Conservation (phyloP, 2,113 vertebrate genomes). For the Picathartes gymnocephalus region DNA sequence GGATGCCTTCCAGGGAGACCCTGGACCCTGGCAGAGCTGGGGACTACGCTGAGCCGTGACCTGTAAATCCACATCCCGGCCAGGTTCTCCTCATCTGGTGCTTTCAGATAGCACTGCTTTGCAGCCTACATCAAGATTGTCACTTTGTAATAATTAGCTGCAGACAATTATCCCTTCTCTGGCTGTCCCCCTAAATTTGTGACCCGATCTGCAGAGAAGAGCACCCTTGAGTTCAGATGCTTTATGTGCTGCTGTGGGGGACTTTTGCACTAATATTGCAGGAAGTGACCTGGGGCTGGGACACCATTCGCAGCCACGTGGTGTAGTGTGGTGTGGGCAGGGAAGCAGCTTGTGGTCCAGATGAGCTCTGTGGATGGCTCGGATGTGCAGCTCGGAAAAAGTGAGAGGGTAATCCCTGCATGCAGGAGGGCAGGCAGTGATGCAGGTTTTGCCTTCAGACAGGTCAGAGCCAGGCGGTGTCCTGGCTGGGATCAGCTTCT, state of each 20-base stretch:
- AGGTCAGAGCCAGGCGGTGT: accelerated
- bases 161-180: neutral
- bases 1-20: neutral
- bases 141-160: neutral
- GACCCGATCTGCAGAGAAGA: neutral
- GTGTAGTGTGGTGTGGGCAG: neutral
- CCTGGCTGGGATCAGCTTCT: neutral
- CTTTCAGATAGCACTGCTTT: accelerated
- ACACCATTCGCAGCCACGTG: accelerated
- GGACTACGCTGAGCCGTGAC: accelerated
- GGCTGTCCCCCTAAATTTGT: neutral
- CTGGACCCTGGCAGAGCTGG: neutral
- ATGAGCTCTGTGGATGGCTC: neutral
- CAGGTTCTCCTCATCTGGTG: accelerated
- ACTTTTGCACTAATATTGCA: neutral
- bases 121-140: neutral
- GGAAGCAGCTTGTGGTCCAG: neutral
- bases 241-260: neutral
- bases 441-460: accelerated
- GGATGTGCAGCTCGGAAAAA: neutral
- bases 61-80: accelerated
- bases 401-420: neutral
- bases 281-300: neutral
- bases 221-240: neutral
- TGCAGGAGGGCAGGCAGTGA: accelerated